Evolutionary conservation across 2,113 vertebrate species (phyloP).

Genomic region (Lophochroa leadbeateri): DNA sequence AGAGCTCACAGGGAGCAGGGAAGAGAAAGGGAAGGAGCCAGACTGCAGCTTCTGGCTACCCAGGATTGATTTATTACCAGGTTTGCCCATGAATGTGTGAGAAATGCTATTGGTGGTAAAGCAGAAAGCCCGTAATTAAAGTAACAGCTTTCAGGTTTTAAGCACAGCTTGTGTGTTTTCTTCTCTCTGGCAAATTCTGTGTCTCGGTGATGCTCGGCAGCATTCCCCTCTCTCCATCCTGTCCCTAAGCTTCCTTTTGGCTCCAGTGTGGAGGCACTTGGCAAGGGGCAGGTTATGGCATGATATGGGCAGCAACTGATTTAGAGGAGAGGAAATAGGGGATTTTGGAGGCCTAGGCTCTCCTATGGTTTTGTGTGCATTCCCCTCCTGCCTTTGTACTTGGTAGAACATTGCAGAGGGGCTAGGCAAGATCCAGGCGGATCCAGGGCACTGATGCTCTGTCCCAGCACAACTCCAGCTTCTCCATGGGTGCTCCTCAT

Average conservation of each 20-base stretch:
- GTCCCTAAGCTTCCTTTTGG: neutral
- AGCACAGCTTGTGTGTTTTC: constrained; percentile 38
- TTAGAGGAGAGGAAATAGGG: neutral
- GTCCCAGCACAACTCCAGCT: neutral
- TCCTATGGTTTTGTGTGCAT: accelerated
- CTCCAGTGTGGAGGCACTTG: neutral
- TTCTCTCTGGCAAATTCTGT: constrained; percentile 15
- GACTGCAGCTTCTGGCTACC: constrained; percentile 72
- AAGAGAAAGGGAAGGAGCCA: constrained; percentile 55
- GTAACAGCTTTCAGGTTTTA: constrained; percentile 73
- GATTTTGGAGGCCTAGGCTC: neutral
- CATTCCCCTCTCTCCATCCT: neutral
- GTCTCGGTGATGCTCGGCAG: neutral
- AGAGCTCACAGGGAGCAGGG: constrained; percentile 38
- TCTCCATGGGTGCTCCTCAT: accelerated
- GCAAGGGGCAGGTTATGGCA: neutral
- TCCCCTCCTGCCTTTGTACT: neutral
- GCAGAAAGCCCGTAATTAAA: constrained; percentile 74
- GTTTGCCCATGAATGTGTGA: constrained; percentile 74
- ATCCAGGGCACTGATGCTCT: neutral
- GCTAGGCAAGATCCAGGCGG: neutral
- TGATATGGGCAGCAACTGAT: neutral
- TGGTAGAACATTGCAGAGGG: neutral
- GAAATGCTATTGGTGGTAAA: constrained; percentile 67
- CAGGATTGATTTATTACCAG: constrained; percentile 73